Conservation (phyloP, 2,797 vertebrate genomes). For the Aulostomus chinensis region DNA sequence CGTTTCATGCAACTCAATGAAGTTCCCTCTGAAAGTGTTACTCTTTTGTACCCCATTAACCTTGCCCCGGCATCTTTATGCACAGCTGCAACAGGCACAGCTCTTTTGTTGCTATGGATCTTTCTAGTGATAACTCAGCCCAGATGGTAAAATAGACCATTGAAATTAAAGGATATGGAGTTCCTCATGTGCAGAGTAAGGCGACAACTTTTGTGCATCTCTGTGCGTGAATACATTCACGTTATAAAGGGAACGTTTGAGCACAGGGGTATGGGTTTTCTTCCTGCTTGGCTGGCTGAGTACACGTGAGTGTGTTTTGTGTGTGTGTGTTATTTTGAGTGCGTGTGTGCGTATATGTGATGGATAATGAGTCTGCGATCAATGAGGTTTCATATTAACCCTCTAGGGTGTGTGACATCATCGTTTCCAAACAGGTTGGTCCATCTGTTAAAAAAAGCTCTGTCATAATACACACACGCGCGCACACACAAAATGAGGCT, state of each 20-base stretch:
- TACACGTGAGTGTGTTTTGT: not conserved
- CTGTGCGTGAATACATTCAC: slow-evolving; percentile 18
- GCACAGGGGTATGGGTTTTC: slow-evolving; percentile 12
- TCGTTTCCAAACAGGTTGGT: slow-evolving; percentile 61
- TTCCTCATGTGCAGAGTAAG: slow-evolving; percentile 45
- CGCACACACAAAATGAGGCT: slow-evolving; percentile 4
- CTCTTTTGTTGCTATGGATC: slow-evolving; percentile 36
- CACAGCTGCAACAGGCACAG: slow-evolving; percentile 11
- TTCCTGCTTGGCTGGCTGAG: slow-evolving; percentile 3
- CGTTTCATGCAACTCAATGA: slow-evolving; percentile 5
- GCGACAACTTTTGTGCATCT: slow-evolving; percentile 32
- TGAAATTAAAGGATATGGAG: slow-evolving; percentile 32
- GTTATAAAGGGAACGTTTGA: slow-evolving; percentile 23
- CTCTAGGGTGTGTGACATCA: slow-evolving; percentile 66
- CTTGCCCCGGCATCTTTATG: slow-evolving; percentile 25
- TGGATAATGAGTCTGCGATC: slow-evolving; percentile 54
- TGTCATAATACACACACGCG: slow-evolving; percentile 35
- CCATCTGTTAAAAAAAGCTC: slow-evolving; percentile 27
- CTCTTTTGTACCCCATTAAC: slow-evolving; percentile 32
- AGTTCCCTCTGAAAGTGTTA: slow-evolving; percentile 26
- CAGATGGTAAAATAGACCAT: slow-evolving; percentile 19
- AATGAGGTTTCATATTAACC: slow-evolving; percentile 61
- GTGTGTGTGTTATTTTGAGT: slow-evolving; percentile 16
- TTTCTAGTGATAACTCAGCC: slow-evolving; percentile 33
- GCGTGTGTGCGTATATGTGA: slow-evolving; percentile 24